Evolutionary conservation across 2,797 vertebrate genomes (phyloP), one percentile per base, ranked within the genome.

Genomic region (Phoxinus dragarum): DNA sequence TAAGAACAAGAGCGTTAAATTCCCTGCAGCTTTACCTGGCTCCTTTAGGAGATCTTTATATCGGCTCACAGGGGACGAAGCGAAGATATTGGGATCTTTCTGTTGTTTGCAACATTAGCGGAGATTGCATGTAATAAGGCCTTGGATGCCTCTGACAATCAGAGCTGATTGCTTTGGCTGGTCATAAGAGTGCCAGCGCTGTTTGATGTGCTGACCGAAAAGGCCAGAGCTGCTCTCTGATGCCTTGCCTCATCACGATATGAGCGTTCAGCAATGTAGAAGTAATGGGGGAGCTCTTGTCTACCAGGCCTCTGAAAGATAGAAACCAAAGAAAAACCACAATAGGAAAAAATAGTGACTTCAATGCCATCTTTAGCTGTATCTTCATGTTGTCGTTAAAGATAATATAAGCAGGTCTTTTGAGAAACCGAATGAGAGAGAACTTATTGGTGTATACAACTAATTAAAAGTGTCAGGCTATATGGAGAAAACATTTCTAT

Each of bases 141-240:
- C 76, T 66, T 83, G 85, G 86, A 91, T 88, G 87, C 64, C 42
- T 89, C 77, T 80, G 84, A 89, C 89, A 92, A 93, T 93, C 92
- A 91, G 82, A 66, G n/a, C 87, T 91, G 90, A 93, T 92, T 90
- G 85, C 92, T 85, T 82, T 88, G 87, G 91, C 89, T 87, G 80
- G 88, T 86, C 89, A 76, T 89, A 81, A 89, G 89, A 89, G 87
- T 86, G 86, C 79, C 91, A 79, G 77, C 54, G 77, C 77, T 85
- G 90, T 92, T 91, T 92, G 92, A 92, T 91, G 88, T 92, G 56
- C 72, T 85, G 88, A 89, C 87, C 85, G 87, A 90, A 88, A 84
- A 72, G 44, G 16, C 54, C 56, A 11, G 40, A 76, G 64, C 42
- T 56, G 80, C 80, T 66, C 82, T 88, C 87, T 88, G 88, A 92